Conservation (phyloP, 2,797 vertebrate species). For the Sus cebifrons region DNA sequence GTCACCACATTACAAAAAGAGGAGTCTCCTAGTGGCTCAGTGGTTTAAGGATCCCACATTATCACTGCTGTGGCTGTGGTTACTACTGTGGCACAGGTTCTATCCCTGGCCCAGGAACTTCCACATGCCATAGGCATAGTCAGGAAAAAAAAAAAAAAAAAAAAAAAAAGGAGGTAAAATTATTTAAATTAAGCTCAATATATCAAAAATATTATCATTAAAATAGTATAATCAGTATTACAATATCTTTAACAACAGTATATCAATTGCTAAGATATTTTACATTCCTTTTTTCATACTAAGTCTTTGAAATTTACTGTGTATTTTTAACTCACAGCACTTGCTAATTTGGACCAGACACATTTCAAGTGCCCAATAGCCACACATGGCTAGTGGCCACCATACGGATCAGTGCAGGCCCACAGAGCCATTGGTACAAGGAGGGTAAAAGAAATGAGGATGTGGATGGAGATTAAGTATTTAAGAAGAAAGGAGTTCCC, state of each 20-base stretch:
- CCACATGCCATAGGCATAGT: too few species aligned
- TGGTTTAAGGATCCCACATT: too few species aligned
- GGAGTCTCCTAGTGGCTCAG: too few species aligned
- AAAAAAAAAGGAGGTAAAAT: constrained; percentile 6
- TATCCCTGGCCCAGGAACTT: too few species aligned
- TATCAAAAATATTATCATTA: constrained; percentile 1
- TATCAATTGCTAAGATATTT: background rate
- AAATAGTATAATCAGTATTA: background rate
- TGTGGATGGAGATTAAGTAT: background rate
- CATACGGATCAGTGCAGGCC: background rate
- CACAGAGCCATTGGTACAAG: background rate
- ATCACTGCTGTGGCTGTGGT: too few species aligned
- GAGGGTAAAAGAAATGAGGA: background rate
- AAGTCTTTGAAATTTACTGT: background rate
- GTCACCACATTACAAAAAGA: background rate
- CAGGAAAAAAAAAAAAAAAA: background rate
- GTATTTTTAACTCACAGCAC: background rate
- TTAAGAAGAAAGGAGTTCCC: too few species aligned
- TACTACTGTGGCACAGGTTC: too few species aligned
- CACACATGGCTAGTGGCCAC: background rate
- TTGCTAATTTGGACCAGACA: background rate
- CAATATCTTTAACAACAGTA: background rate
- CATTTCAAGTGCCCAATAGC: background rate
- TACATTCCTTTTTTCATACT: background rate
- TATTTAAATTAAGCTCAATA: background rate